Conservation (phyloP, 2,888 invertebrate species). For the Drosophila borealis region DNA sequence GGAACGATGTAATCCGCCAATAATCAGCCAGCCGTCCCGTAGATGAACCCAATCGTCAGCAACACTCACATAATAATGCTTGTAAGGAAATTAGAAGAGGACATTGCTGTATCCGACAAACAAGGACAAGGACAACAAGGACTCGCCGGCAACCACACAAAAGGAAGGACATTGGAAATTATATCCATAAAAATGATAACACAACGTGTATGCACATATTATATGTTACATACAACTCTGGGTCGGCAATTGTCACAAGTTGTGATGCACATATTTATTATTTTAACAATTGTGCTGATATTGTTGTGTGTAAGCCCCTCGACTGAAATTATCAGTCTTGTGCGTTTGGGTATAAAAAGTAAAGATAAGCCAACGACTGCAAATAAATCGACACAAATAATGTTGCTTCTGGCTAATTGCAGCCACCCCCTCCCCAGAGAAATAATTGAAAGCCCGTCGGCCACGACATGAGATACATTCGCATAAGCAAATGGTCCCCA, state of each 20-base stretch:
- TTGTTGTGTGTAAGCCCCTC: conserved; percentile 53
- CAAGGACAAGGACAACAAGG: too few relatives aligned
- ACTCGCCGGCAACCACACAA: conserved; percentile 37
- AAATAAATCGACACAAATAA: conserved; percentile 70
- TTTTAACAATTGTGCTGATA: conserved; percentile 76
- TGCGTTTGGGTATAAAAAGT: conserved; percentile 82
- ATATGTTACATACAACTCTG: background rate
- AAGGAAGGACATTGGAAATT: conserved; percentile 81
- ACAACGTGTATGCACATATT: conserved; percentile 4
- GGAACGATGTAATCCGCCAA: background rate
- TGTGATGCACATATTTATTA: conserved; percentile 55
- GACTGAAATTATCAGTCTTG: conserved; percentile 49
- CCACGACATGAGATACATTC: conserved; percentile 61
- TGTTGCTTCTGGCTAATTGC: conserved; percentile 69
- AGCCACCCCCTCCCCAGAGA: conserved; percentile 15
- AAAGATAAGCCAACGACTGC: conserved; percentile 80
- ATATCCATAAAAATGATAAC: conserved; percentile 82
- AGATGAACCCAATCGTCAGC: conserved; percentile 10
- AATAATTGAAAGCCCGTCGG: conserved; percentile 43
- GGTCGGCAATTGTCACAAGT: conserved; percentile 31
- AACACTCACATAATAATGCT: conserved; percentile 44
- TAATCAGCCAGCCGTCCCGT: conserved; percentile 9
- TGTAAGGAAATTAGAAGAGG: conserved; percentile 83
- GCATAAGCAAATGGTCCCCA: conserved; percentile 65
- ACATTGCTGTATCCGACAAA: conserved; percentile 79